Percentiles rank a stretch among this genome's conserved stretches.
Evolutionary conservation across 2,797 vertebrate species (phyloP).

Genomic region (Cuniculus paca): DNA sequence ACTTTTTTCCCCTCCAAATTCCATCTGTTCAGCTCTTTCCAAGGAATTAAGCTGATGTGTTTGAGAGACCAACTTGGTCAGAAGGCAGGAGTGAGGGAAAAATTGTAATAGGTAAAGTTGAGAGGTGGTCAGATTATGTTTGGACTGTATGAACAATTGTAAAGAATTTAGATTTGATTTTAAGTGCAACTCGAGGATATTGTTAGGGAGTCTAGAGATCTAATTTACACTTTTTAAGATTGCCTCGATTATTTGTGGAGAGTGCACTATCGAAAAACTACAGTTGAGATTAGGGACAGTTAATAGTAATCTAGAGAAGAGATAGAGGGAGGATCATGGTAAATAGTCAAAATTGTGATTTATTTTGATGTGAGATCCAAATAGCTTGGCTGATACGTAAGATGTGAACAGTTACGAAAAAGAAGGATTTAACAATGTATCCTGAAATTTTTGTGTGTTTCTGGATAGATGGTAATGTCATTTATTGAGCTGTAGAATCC

Average conservation of each 20-base stretch:
- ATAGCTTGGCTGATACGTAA: background rate
- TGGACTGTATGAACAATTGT: background rate
- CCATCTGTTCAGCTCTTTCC: background rate
- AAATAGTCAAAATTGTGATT: background rate
- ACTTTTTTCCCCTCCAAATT: background rate
- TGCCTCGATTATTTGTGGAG: background rate
- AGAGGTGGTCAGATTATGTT: background rate
- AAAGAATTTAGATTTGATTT: slow-evolving; percentile 51
- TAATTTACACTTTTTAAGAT: slow-evolving; percentile 9
- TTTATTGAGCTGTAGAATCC: background rate
- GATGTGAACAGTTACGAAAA: background rate
- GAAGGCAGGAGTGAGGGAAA: background rate
- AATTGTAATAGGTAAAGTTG: background rate
- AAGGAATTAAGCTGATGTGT: background rate
- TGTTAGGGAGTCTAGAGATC: background rate
- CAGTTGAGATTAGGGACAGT: background rate
- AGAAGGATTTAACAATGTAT: background rate
- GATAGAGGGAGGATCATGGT: background rate
- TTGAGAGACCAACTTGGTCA: background rate
- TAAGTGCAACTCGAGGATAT: background rate
- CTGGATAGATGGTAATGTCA: background rate
- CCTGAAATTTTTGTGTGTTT: background rate
- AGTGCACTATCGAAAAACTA: background rate
- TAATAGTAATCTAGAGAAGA: background rate
- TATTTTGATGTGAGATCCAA: slow-evolving; percentile 3